Base-by-base conservation (phyloP, 2,888 invertebrate genomes). In the Nesidiocoris tenuis region DNA sequence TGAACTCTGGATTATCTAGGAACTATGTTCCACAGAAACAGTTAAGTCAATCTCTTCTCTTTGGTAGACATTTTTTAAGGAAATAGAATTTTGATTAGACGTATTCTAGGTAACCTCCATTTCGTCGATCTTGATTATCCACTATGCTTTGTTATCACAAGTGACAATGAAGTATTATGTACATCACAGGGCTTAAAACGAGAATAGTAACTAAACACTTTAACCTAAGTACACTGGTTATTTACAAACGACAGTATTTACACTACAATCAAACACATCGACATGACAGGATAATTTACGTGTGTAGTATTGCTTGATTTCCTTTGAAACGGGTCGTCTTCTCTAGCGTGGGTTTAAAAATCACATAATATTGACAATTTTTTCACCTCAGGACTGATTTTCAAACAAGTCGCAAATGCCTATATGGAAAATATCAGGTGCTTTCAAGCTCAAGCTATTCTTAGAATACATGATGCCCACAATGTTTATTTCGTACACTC, bases 171-270 rank as follows among this genome's bases (percentile, higher is more conserved):
- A 70, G 70, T 70, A 70, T 57, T 59, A 70, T 70, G 18, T 63
- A 70, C 70, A 70, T 70, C 70, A 70, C 70, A 70, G 70, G 59
- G 59, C 67, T 70, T 54, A 59, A 67, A 70, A 70, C 61, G 3
- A 59, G 56, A 55, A 25, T 25, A 59, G 59, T 25, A 70, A 70
- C 70, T 24, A 59, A 70, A 70, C 57, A 70, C 57, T 25, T 9
- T 21, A 65, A 70, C 70, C 56, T 7, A 57, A 22, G 39, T 39
- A 39, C 39, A 39, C 39, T 39, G 59, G 18, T 70, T 70, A 70
- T 70, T 70, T 70, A 70, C 70, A 70, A 70, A 70, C 70, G 18
- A 7, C 12, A 9, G 16, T 19, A 57, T 57, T 70, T 70, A 70
- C 70, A 70, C 70, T 70, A 56, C 70, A 24, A 19, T 70, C 21